Percentiles rank a stretch among this genome's conserved stretches.
Conservation (phyloP, 2,797 vertebrate genomes). For the Pseudomugil tenellus region DNA sequence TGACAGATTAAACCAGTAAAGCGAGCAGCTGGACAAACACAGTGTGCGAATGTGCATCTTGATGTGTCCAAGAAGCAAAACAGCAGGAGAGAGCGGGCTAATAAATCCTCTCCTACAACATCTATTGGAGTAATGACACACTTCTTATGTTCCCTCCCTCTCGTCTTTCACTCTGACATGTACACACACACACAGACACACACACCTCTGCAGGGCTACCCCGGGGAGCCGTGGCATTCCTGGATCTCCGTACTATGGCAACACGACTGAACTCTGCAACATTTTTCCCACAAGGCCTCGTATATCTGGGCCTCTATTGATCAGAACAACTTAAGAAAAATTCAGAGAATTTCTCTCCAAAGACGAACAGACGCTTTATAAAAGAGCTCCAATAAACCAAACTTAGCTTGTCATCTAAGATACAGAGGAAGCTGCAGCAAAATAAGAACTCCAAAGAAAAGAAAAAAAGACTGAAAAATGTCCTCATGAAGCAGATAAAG, state of each 20-base stretch:
- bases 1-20: constrained; percentile 35
- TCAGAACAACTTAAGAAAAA: constrained; percentile 27
- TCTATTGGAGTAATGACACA: constrained; percentile 53
- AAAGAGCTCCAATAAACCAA: constrained; percentile 4
- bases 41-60: constrained; percentile 14
- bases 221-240: constrained; percentile 39
- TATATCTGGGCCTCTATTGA: constrained; percentile 20
- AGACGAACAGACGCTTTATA: constrained; percentile 3
- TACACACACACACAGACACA: constrained; percentile 12
- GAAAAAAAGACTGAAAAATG: neutral
- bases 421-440: neutral
- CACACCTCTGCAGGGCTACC: constrained; percentile 11
- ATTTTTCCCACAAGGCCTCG: constrained; percentile 17
- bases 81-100: constrained; percentile 33
- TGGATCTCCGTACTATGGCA: constrained; percentile 48
- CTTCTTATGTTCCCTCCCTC: constrained; percentile 49
- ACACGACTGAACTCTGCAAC: constrained; percentile 30
- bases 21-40: constrained; percentile 21
- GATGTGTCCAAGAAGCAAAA: constrained; percentile 12
- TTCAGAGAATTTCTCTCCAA: constrained; percentile 6
- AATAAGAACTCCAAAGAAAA: neutral
- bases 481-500: constrained; percentile 1
- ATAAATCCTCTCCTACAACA: constrained; percentile 53
- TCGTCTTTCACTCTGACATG: constrained; percentile 12
- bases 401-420: constrained; percentile 19